These are phyloP conservation scores for Stigmatopora nigra DNA, from an alignment of 2,113 vertebrate genomes.

Conservation along the genomic window DNA sequence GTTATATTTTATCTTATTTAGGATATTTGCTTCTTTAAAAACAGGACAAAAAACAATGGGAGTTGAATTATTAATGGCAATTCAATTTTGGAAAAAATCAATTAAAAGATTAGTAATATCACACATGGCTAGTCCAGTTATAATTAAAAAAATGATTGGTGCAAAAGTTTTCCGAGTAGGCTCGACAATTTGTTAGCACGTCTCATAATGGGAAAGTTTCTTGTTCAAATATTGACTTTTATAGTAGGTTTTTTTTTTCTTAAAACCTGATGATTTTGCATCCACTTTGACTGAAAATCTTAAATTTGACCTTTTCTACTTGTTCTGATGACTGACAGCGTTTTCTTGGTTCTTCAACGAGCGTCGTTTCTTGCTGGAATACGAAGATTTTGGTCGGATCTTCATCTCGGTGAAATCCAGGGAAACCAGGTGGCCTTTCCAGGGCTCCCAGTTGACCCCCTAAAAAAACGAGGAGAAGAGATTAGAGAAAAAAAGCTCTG, in stretches of 20 bases:
- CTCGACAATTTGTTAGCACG: neutral
- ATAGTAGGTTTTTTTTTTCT: too few relatives aligned
- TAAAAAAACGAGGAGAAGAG: conserved; percentile 28
- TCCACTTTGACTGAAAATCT: neutral
- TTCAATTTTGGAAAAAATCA: neutral
- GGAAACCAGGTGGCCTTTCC: conserved; percentile 84
- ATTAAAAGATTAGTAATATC: neutral
- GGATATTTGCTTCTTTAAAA: neutral
- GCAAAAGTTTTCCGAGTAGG: neutral
- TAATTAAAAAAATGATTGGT: neutral
- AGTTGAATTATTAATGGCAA: neutral
- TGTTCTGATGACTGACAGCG: conserved; percentile 12
- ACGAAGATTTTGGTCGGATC: conserved; percentile 65
- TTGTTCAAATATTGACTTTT: neutral
- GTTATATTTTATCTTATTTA: too few relatives aligned
- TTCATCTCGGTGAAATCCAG: conserved; percentile 84
- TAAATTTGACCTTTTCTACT: conserved; percentile 1
- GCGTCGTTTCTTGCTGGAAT: conserved; percentile 65
- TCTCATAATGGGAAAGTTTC: neutral
- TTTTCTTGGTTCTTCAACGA: conserved; percentile 43
- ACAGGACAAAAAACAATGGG: neutral
- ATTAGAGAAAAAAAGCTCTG: neutral
- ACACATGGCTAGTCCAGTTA: neutral
- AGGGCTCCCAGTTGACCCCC: conserved; percentile 87
- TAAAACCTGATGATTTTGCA: too few relatives aligned